phyloP scores from a whole-genome alignment of 2,797 vertebrate species.

The Hydrocynus forskahlii region DNA sequence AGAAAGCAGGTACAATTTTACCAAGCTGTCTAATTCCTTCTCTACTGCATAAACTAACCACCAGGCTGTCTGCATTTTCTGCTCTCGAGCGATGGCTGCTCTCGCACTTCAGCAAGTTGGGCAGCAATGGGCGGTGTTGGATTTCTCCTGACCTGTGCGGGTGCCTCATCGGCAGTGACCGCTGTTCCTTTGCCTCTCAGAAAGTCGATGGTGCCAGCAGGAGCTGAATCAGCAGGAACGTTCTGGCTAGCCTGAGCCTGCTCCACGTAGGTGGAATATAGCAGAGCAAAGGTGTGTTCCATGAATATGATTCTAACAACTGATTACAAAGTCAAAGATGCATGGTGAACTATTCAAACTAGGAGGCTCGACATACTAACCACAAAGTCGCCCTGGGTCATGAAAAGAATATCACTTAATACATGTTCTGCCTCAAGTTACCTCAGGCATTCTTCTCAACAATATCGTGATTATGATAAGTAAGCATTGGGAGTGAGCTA shows the following conservation, averaged over 20 bases:
- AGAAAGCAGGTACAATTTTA: background rate
- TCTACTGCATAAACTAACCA: conserved; percentile 1
- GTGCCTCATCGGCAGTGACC: conserved; percentile 61
- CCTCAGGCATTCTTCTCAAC: background rate
- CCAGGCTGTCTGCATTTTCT: conserved; percentile 5
- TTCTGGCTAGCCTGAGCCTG: conserved; percentile 53
- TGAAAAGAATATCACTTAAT: background rate
- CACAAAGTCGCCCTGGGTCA: background rate
- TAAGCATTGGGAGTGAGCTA: background rate
- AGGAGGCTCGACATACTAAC: background rate
- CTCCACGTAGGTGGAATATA: conserved; percentile 48
- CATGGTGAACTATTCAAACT: background rate
- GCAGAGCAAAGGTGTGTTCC: conserved; percentile 36
- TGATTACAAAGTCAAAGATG: background rate
- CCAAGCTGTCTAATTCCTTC: background rate
- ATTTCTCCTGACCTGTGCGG: conserved; percentile 69
- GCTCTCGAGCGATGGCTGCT: conserved; percentile 57
- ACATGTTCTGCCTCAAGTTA: background rate
- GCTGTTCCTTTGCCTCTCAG: conserved; percentile 65
- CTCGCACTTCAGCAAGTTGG: conserved; percentile 75
- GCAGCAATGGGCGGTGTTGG: conserved; percentile 64
- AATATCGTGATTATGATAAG: background rate
- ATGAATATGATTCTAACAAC: background rate
- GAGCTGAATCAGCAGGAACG: conserved; percentile 78
- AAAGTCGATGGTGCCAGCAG: conserved; percentile 72